Conservation (phyloP, 2,797 vertebrate species). For the Philypnodon macrostomus region DNA sequence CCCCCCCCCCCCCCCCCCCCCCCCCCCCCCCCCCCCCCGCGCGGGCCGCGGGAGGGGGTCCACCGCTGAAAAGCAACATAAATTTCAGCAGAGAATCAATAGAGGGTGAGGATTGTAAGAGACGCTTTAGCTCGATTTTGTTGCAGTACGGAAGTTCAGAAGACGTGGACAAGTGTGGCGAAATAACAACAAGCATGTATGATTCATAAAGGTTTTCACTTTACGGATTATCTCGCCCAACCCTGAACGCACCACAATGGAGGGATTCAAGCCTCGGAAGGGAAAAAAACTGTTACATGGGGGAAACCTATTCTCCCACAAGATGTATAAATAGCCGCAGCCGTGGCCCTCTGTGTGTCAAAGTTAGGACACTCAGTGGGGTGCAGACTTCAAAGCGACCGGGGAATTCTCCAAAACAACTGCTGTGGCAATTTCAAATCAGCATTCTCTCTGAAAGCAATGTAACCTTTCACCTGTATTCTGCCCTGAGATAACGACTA, state of each 20-base stretch:
- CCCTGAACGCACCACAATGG: slow-evolving; percentile 16
- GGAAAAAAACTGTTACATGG: slow-evolving; percentile 40
- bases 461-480: slow-evolving; percentile 67
- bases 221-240: slow-evolving; percentile 24
- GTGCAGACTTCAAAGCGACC: slow-evolving; percentile 84
- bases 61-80: slow-evolving; percentile 76
- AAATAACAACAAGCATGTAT: slow-evolving; percentile 29
- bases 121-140: slow-evolving; percentile 69
- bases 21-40: too few relatives aligned
- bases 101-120: slow-evolving; percentile 74
- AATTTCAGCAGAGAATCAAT: slow-evolving; percentile 83
- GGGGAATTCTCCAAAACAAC: slow-evolving; percentile 83
- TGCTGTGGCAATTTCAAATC: slow-evolving; percentile 83
- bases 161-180: slow-evolving; percentile 17
- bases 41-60: slow-evolving; percentile 75
- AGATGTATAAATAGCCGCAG: slow-evolving; percentile 79
- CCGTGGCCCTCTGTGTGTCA: slow-evolving; percentile 82
- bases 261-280: slow-evolving; percentile 29
- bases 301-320: slow-evolving; percentile 75
- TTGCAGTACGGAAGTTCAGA: slow-evolving; percentile 44
- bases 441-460: slow-evolving; percentile 71
- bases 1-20: too few relatives aligned
- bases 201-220: slow-evolving; percentile 18
- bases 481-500: slow-evolving; percentile 37
- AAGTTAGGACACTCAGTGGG: slow-evolving; percentile 81